A percentile compares a stretch with the other conserved stretches of the same genome.
Evolutionary conservation across 92 coral and sea anemone species (phyloP).

Genomic region (Heliopora coerulea): DNA sequence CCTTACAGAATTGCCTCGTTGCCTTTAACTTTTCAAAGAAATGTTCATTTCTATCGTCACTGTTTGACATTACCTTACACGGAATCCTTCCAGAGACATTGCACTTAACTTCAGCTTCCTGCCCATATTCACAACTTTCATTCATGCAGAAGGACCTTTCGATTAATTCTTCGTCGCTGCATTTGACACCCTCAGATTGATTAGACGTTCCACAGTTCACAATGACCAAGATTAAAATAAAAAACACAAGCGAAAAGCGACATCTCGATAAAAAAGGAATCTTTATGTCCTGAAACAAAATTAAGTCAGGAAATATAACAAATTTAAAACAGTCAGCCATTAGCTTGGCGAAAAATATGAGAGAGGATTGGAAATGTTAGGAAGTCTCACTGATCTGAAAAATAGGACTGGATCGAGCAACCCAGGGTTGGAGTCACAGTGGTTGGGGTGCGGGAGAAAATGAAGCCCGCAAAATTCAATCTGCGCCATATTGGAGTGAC

Average conservation of each 20-base stretch:
- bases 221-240: neutral
- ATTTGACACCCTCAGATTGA: neutral
- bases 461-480: too few species aligned
- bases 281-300: neutral
- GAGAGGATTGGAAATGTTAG: too few species aligned
- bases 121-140: constrained; percentile 68
- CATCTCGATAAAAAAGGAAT: neutral
- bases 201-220: neutral
- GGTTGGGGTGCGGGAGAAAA: too few species aligned
- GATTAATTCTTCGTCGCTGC: constrained; percentile 12
- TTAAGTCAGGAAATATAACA: neutral
- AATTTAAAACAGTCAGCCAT: too few species aligned
- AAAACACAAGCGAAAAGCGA: neutral
- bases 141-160: constrained; percentile 12
- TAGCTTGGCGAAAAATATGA: too few species aligned
- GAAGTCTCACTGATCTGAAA: too few species aligned
- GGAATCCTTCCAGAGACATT: constrained; percentile 43
- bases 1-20: too few species aligned
- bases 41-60: too few species aligned
- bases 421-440: too few species aligned
- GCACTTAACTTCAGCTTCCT: constrained; percentile 65
- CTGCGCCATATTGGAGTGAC: too few species aligned
- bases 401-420: too few species aligned
- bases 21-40: too few species aligned
- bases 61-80: constrained; percentile 62